Evolutionary conservation across 2,113 vertebrate genomes (phyloP).

Genomic region (Bothrops jararaca): DNA sequence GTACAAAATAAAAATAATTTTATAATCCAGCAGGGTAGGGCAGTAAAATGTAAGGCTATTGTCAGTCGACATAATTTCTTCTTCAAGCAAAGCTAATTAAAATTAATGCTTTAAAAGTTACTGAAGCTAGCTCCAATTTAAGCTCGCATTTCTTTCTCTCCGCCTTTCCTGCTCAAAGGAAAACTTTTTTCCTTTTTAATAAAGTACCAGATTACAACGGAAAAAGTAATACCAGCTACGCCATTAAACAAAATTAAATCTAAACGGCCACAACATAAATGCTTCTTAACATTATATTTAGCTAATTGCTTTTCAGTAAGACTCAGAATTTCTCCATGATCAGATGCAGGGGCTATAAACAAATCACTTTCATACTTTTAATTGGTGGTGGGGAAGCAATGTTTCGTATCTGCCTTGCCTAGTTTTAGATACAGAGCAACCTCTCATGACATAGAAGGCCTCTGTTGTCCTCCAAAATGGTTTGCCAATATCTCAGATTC

Average conservation of each 20-base stretch:
- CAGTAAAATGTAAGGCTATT: not conserved
- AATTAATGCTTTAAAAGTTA: not conserved
- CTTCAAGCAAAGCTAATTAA: not conserved
- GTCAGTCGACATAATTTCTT: not conserved
- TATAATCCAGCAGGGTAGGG: not conserved
- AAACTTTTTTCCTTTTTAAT: not conserved
- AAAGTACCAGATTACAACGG: not conserved
- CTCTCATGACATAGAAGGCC: not conserved
- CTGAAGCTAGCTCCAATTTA: not conserved
- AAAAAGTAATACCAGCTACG: not conserved
- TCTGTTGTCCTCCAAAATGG: not conserved
- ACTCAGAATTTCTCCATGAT: not conserved
- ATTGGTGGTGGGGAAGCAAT: accelerated
- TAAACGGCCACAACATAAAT: not conserved
- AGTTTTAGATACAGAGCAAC: not conserved
- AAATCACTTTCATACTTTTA: not conserved
- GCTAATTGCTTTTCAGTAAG: not conserved
- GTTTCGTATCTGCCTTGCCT: not conserved
- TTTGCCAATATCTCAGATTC: not conserved
- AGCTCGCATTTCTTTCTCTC: not conserved
- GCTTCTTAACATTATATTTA: not conserved
- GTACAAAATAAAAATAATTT: not conserved
- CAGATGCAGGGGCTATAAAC: not conserved
- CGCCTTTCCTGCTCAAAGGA: not conserved
- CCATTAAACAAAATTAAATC: not conserved